Percentiles rank a stretch among this genome's conserved stretches.
phyloP scores from a whole-genome alignment of 1,140 invertebrate species.

The silkworm (Bombyx mori) region ASM3026992v2 NC_085109.1:8655501-8656000 shows the following conservation, averaged over 20 bases:
- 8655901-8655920: too few species aligned
- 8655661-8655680: slow-evolving; percentile 44
- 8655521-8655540: too few species aligned
- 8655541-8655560: too few species aligned
- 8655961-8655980: too few species aligned
- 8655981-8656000: too few species aligned
- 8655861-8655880: too few species aligned
- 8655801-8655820: slow-evolving; percentile 19
- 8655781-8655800: slow-evolving; percentile 46
- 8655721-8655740: slow-evolving; percentile 48
- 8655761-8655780: slow-evolving; percentile 31
- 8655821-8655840: slow-evolving; percentile 14
- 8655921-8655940: too few species aligned
- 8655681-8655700: slow-evolving; percentile 50
- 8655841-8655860: background rate
- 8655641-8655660: slow-evolving; percentile 32
- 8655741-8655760: slow-evolving; percentile 53
- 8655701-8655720: slow-evolving; percentile 38
- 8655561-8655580: too few species aligned
- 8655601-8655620: slow-evolving; percentile 13
- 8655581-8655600: too few species aligned
- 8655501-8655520: too few species aligned
- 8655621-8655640: slow-evolving; percentile 35
- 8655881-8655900: too few species aligned
- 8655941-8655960: too few species aligned